Evolutionary conservation across 2,113 vertebrate genomes (phyloP).

Genomic region (Macrotus californicus): DNA sequence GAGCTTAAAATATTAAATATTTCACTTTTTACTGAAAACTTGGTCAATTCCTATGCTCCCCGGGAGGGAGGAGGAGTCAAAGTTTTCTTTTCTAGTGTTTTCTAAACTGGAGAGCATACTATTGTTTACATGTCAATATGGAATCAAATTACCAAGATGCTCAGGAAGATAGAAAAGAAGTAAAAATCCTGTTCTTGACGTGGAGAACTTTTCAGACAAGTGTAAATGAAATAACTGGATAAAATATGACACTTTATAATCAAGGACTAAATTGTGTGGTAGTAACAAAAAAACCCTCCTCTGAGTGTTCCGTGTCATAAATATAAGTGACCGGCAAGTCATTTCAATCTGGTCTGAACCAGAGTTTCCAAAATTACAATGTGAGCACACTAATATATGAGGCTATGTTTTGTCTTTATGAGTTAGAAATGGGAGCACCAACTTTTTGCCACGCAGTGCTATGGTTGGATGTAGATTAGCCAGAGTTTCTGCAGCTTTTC

Average conservation of each 20-base stretch:
- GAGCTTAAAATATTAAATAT: neutral
- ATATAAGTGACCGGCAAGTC: neutral
- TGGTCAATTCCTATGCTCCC: neutral
- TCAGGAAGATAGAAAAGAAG: slow-evolving; percentile 6
- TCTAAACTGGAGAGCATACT: neutral
- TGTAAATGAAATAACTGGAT: neutral
- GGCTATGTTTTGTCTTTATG: neutral
- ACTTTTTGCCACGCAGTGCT: neutral
- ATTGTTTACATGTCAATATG: neutral
- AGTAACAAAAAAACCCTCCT: neutral
- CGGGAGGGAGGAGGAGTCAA: no score
- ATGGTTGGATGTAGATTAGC: neutral
- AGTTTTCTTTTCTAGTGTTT: neutral
- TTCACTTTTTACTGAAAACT: slow-evolving; percentile 9
- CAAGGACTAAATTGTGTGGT: neutral
- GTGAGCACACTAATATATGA: neutral
- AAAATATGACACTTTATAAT: neutral
- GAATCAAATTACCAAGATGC: neutral
- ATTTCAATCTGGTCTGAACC: neutral
- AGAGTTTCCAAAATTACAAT: neutral
- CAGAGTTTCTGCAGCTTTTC: neutral
- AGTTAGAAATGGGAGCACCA: neutral
- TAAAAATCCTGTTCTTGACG: neutral
- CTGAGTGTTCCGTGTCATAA: neutral
- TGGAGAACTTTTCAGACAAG: neutral